These are phyloP conservation scores for Leptinotarsa defecta DNA, from an alignment of 1,140 invertebrate genomes.

Conservation along the genomic window DNA sequence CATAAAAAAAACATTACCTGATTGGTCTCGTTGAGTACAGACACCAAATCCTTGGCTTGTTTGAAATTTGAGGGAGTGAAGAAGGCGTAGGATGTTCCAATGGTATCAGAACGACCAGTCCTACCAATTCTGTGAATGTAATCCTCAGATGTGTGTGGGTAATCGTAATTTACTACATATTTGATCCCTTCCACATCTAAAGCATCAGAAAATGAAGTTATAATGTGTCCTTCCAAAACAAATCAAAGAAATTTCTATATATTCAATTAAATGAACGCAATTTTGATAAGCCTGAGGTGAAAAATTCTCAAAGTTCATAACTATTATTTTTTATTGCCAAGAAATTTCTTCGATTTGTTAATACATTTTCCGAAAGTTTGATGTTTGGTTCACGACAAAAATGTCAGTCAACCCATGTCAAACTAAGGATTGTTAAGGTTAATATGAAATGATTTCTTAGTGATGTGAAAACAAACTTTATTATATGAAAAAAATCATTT, in stretches of 20 bases:
- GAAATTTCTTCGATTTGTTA: constrained; percentile 4
- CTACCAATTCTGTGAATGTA: constrained; percentile 99
- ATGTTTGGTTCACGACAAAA: too few relatives aligned
- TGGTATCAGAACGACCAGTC: constrained; percentile 88
- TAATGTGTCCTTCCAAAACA: background rate
- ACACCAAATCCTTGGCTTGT: constrained; percentile 88
- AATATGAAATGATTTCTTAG: constrained; percentile 6
- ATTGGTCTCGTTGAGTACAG: constrained; percentile 90
- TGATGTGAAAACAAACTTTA: background rate
- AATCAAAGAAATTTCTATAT: constrained; percentile 17
- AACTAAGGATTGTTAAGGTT: background rate
- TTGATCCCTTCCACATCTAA: constrained; percentile 98
- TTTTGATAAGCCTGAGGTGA: rapidly evolving
- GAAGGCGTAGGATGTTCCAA: constrained; percentile 97
- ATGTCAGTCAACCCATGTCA: background rate
- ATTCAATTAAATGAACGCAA: background rate
- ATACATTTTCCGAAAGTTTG: background rate
- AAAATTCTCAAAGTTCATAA: background rate
- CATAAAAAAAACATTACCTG: constrained; percentile 65
- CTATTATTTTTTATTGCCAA: too few relatives aligned
- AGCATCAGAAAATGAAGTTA: constrained; percentile 17
- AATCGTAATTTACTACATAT: constrained; percentile 99
- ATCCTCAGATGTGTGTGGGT: constrained; percentile 96
- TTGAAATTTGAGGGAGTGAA: constrained; percentile 90
- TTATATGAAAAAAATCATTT: background rate